Base-by-base conservation (phyloP, 2,888 invertebrate species). In the Drosophila nr. medialis region DNA sequence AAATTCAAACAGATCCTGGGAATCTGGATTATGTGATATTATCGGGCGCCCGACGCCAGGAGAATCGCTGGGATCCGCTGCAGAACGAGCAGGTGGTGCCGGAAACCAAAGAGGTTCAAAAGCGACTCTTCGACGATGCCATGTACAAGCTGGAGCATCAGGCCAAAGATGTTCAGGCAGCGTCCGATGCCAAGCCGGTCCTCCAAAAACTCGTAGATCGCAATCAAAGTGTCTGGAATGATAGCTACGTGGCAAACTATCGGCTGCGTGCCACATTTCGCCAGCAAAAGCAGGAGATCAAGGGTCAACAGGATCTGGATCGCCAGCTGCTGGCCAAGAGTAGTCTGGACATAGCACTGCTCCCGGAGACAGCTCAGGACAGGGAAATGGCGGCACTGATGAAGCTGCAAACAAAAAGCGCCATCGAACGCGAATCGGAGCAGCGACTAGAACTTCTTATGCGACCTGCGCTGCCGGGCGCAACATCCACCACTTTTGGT, bases 131-230 rank as follows among this genome's bases (percentile, higher is more conserved):
- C 85, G 97, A 98, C 85, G 99, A 99, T 95, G 96, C 99, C 8
- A 99, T 99, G 99, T 99, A 96, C 92, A 98, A 97, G 92, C 93
- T 99, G 79, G 99, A 99, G 91, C 99, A 99, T 93, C 96, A 96
- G 59, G 95, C 95, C 0, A 96, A 96, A 58, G 99, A 99, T 93
- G 94, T 94, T 70, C 95, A 94, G 82, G 93, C 94, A 21, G 96
- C 96, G 0, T 96, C 95, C 82, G 94, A 94, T 72, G 94, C 96
- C 0, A 96, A 96, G 81, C 96, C 97, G 0, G 93, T 95, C 15
- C 93, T 99, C 0, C 95, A 96, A 13, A 94, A 95, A 81, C 94
- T 99, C 5, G 96, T 96, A 79, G 95, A 96, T 30, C 94, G 96
- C 64, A 96, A 97, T 89, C 96, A 97, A 86, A 95, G 94, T 55